Evolutionary conservation across 2,113 vertebrate species (phyloP).

Genomic region (Bos indicus): DNA sequence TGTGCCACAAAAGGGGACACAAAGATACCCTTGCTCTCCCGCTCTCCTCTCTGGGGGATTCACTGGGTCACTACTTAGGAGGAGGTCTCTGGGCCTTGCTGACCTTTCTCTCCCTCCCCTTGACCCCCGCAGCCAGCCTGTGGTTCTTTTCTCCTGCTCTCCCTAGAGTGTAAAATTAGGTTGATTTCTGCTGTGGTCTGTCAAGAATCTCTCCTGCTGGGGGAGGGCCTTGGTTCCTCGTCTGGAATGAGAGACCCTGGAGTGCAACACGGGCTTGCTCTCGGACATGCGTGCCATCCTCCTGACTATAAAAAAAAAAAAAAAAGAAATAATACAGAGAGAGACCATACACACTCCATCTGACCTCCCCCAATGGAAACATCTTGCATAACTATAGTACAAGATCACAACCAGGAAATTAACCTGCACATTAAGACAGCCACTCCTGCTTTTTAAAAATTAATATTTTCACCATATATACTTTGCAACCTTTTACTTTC

Average conservation of each 20-base stretch:
- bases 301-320: constrained; percentile 30
- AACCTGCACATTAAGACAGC: neutral
- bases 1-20: rapidly evolving
- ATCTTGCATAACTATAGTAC: neutral
- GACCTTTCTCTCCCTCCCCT: rapidly evolving
- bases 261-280: rapidly evolving
- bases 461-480: neutral
- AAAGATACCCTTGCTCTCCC: neutral
- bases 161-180: rapidly evolving
- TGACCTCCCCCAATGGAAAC: neutral
- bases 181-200: rapidly evolving
- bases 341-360: neutral
- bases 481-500: neutral
- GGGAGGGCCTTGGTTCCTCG: neutral
- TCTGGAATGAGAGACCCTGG: neutral
- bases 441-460: neutral
- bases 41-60: neutral
- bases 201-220: neutral
- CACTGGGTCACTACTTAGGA: rapidly evolving
- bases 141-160: neutral
- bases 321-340: neutral
- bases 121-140: rapidly evolving
- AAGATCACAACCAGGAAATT: neutral
- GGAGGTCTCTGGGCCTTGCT: neutral
- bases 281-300: rapidly evolving